Evolutionary conservation across 2,797 vertebrate genomes (phyloP).

Genomic region (Gymnoscopelus microlampas): DNA sequence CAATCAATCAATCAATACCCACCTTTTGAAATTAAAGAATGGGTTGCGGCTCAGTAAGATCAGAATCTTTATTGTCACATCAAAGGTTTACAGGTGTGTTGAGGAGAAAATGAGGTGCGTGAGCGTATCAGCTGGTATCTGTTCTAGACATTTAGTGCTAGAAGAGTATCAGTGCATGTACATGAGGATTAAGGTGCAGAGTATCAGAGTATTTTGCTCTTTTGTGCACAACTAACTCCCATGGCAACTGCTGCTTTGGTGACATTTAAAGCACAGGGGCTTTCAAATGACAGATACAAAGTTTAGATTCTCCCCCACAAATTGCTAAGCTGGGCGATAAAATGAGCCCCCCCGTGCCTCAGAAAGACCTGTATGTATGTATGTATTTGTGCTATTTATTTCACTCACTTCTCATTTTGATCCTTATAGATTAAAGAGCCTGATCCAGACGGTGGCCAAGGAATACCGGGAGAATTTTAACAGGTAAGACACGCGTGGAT

Average conservation of each 20-base stretch:
- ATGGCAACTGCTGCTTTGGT: constrained; percentile 25
- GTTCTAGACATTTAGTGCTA: no score
- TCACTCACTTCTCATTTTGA: constrained; percentile 61
- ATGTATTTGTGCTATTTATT: constrained; percentile 19
- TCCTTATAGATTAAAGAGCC: constrained; percentile 87
- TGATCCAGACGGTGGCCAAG: constrained; percentile 92
- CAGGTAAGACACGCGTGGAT: constrained; percentile 81
- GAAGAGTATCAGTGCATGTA: no score
- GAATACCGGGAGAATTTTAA: constrained; percentile 92
- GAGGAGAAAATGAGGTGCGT: no score
- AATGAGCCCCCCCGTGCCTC: constrained; percentile 47
- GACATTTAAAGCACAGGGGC: constrained; percentile 27
- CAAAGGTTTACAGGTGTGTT: no score
- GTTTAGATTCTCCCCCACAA: constrained; percentile 56
- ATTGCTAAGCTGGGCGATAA: constrained; percentile 52
- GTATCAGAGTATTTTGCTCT: not conserved
- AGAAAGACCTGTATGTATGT: no score
- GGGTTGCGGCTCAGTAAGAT: no score
- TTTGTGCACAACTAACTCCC: constrained; percentile 49
- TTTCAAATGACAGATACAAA: constrained; percentile 61
- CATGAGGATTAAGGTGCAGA: no score
- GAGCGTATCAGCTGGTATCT: no score
- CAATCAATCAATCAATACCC: no score
- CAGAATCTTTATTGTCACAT: no score
- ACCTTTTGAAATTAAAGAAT: constrained; percentile 48